Evolutionary conservation across 2,797 vertebrate genomes (phyloP), one percentile per base, ranked within the genome.

Genomic region (Arnoldichthys spilopterus): DNA sequence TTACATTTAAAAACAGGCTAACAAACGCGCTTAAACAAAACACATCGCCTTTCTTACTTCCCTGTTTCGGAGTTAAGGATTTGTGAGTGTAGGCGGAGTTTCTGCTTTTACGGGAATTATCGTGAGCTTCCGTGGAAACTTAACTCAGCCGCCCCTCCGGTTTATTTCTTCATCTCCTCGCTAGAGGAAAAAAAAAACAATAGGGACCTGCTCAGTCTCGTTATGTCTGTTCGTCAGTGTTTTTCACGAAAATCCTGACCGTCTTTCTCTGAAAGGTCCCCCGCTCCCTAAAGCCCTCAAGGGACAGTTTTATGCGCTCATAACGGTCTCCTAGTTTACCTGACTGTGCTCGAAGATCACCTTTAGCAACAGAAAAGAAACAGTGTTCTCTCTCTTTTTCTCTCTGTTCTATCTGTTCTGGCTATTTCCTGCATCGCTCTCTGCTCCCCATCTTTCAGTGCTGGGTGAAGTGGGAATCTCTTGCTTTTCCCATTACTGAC

Each of bases 121-220:
- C 47, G 40, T 54, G 32, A 18, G 16, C 3, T 80, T 80, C 78
- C 32, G 64, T 43, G 72, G 78, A 80, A 79, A 74, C n/a, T 30
- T 49, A 32, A 3, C 34, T 37, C 22, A 34, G 37, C 40, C 40
- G 24, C 16, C 8, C 0, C 12, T 15, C 15, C 30, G 26, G 13
- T 24, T 1, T 6, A 12, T 16, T 66, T 3, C 59, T 45, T n/a
- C 45, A 43, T 53, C 40, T 15, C 16, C 32, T n/a, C n/a, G n/a
- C n/a, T n/a, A 37, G 8, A 37, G 8, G 8, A 37, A 37, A 37
- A 37, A 12, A 40, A 3, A 24, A 58, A 56, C 20, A 37, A 66
- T 22, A 7, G 4, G 1, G 4, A 47, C 8, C 4, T 13, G 15
- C 11, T 5, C 22, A 22, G 20, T n/a, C 20, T 56, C 18, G 20